A percentile compares a stretch with the other conserved stretches of the same genome.
Evolutionary conservation across 2,888 invertebrate species (phyloP).

Genomic region (Periphyllus acericola): DNA sequence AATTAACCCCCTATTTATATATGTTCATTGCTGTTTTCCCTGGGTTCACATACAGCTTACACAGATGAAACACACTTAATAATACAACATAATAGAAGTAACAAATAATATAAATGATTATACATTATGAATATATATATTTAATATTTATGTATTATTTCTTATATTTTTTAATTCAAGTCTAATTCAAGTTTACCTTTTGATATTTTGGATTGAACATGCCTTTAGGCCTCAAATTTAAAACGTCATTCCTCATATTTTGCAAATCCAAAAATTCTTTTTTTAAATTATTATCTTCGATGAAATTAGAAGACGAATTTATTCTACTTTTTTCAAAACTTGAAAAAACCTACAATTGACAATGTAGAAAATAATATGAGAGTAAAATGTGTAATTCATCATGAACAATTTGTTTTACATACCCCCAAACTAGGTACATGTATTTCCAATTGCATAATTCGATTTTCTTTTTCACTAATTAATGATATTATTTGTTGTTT

Average conservation of each 20-base stretch:
- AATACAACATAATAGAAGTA: too few relatives aligned
- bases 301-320: slow-evolving; percentile 25
- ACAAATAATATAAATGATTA: too few relatives aligned
- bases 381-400: background rate
- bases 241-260: slow-evolving; percentile 44
- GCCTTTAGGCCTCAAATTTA: slow-evolving; percentile 46
- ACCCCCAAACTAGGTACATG: slow-evolving; percentile 44
- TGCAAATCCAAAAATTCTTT: slow-evolving; percentile 47
- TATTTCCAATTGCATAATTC: slow-evolving; percentile 33
- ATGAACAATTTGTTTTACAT: background rate
- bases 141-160: background rate
- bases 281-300: slow-evolving; percentile 35
- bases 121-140: too few relatives aligned
- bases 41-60: too few relatives aligned
- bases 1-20: too few relatives aligned
- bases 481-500: slow-evolving; percentile 18
- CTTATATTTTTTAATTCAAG: background rate
- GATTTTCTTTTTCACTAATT: background rate
- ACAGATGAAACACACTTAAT: too few relatives aligned
- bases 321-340: slow-evolving; percentile 52
- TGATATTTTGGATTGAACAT: slow-evolving; percentile 56
- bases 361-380: background rate
- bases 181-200: slow-evolving; percentile 32
- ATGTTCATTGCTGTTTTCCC: too few relatives aligned
- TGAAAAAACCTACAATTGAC: slow-evolving; percentile 26